Evolutionary conservation across 1,140 invertebrate genomes (phyloP).

Genomic region (Piezodorus guildinii): DNA sequence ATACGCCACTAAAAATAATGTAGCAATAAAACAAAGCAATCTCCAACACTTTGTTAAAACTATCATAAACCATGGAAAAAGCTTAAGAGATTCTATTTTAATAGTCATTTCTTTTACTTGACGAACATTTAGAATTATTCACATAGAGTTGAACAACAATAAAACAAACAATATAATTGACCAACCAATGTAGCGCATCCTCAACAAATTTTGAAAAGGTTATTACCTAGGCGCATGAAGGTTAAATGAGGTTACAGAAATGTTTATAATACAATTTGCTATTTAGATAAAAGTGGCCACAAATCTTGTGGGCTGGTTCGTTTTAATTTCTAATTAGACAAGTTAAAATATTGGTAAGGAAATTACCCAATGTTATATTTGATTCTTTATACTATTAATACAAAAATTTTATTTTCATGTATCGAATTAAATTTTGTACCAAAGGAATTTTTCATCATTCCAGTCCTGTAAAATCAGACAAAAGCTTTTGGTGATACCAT

Average conservation of each 20-base stretch:
- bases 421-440: no score
- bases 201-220: constrained; percentile 1
- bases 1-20: constrained; percentile 60
- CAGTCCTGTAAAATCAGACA: no score
- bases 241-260: neutral
- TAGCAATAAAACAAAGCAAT: constrained; percentile 43
- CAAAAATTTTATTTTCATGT: no score
- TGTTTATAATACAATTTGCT: no score
- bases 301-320: no score
- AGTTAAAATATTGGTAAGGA: no score
- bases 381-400: no score
- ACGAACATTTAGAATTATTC: neutral
- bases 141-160: neutral
- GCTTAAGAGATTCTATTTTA: constrained; percentile 16
- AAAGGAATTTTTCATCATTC: no score
- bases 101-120: constrained; percentile 14
- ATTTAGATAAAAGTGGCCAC: no score
- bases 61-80: constrained; percentile 19
- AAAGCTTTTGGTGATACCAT: no score
- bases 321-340: no score
- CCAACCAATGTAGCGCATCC: neutral
- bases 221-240: neutral
- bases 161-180: neutral
- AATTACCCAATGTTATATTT: no score
- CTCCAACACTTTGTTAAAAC: constrained; percentile 36